Evolutionary conservation across 2,113 vertebrate species (phyloP), one percentile per base, ranked within the genome.

Genomic region (Xenus cinereus): DNA sequence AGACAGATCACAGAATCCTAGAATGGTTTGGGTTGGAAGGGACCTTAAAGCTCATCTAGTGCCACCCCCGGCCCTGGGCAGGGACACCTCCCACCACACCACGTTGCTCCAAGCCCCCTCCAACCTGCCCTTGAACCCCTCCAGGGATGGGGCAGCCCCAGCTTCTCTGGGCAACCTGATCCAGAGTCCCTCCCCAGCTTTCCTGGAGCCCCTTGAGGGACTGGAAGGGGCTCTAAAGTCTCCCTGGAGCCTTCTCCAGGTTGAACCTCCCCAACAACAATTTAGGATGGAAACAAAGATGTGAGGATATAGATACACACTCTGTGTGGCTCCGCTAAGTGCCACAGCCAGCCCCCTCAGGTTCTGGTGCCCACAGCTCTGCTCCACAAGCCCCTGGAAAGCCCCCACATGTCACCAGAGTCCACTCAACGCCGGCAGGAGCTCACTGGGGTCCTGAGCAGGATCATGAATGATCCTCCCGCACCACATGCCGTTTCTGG

Each of bases 401-500:
- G 43, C 24, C 39, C 21, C 2, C 11, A 2, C 0, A 1, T 0
- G 13, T 50, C 35, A 27, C 16, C 75, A 46, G 43, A 77, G 71
- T 66, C 45, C 9, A n/a, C 41, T 30, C 4, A 18, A 22, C 1
- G 10, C 50, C 6, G 1, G 4, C 3, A 1, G 39, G 4, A 50
- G 26, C n/a, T 84, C 50, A 10, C 3, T 0, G 2, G 56, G 39
- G 10, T 17, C 26, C 37, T 5, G 18, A 76, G 16, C 0, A 0
- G 10, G 28, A 46, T 23, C 7, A 14, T 4, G 4, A 62, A 14
- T 0, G 18, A 7, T 39, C 45, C 62, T 26, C 46, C 9, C 71
- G 59, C 51, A 22, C 41, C 60, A 22, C 57, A 30, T 0, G 0
- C 24, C 12, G 19, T 5, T 26, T 20, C 87, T 53, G 13, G 56